A percentile compares a stretch with the other conserved stretches of the same genome.
Evolutionary conservation across 2,888 invertebrate species (phyloP).

Genomic region (Yponomeuta evonymella): DNA sequence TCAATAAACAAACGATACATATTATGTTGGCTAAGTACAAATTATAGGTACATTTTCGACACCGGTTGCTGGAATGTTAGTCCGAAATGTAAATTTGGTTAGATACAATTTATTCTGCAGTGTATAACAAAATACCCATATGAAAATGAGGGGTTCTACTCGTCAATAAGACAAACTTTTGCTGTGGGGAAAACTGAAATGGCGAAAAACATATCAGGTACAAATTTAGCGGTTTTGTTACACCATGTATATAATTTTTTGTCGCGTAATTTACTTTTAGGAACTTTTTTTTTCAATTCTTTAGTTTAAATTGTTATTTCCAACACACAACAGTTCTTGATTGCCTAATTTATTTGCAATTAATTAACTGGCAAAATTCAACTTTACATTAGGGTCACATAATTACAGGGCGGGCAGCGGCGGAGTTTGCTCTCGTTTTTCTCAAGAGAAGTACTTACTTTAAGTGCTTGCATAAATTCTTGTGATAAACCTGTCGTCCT

Average conservation of each 20-base stretch:
- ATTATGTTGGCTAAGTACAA: too few relatives aligned
- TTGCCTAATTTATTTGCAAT: background rate
- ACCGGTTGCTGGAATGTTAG: too few relatives aligned
- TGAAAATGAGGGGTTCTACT: background rate
- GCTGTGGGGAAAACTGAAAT: too few relatives aligned
- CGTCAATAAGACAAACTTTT: too few relatives aligned
- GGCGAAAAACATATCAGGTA: too few relatives aligned
- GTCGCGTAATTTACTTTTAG: background rate
- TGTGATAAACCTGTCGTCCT: conserved; percentile 45
- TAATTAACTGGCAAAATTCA: conserved; percentile 8
- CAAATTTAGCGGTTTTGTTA: background rate
- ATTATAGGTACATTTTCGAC: too few relatives aligned
- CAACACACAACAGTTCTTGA: background rate
- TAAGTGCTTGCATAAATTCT: conserved; percentile 31
- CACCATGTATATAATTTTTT: background rate
- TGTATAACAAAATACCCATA: too few relatives aligned
- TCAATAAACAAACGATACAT: too few relatives aligned
- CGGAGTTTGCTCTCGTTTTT: conserved; percentile 11
- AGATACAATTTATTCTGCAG: too few relatives aligned
- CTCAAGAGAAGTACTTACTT: conserved; percentile 19
- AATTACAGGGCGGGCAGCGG: background rate
- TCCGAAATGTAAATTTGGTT: too few relatives aligned
- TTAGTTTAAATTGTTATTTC: background rate
- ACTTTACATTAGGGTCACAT: conserved; percentile 10
- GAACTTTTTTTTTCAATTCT: background rate